Evolutionary conservation across 2,888 invertebrate species (phyloP).

Genomic region (Zaprionus lineosus): DNA sequence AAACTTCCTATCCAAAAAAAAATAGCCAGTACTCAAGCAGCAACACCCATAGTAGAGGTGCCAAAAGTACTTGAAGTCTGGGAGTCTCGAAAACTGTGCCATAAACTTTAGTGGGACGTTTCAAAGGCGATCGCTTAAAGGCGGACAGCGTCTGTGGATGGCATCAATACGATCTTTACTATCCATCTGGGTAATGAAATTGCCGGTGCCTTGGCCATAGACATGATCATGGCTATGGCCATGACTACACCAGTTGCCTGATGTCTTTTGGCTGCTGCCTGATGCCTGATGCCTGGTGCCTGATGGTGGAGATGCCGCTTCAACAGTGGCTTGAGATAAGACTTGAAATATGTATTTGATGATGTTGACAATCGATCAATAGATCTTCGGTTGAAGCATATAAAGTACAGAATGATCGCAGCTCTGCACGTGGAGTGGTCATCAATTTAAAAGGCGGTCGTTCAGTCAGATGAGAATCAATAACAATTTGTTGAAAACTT

Average conservation of each 20-base stretch:
- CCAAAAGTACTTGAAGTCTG: conserved; percentile 18
- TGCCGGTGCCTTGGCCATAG: conserved; percentile 36
- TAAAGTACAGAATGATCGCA: conserved; percentile 50
- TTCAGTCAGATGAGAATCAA: conserved; percentile 65
- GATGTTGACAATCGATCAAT: conserved; percentile 72
- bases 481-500: conserved; percentile 64
- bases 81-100: conserved; percentile 36
- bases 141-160: conserved; percentile 56
- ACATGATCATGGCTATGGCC: too few species aligned
- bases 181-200: conserved; percentile 61
- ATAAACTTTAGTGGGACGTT: conserved; percentile 50
- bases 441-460: conserved; percentile 70
- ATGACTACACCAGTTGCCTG: neutral
- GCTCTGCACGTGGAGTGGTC: conserved; percentile 46
- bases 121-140: conserved; percentile 50
- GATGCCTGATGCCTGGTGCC: too few species aligned
- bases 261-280: too few species aligned
- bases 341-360: conserved; percentile 71
- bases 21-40: too few species aligned
- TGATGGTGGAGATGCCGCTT: conserved; percentile 42
- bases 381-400: conserved; percentile 63
- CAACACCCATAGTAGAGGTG: conserved; percentile 11
- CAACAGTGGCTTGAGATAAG: conserved; percentile 28
- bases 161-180: conserved; percentile 60
- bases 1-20: conserved; percentile 16